Conservation (phyloP, 2,888 invertebrate species). For the Drosophila koepferae region DNA sequence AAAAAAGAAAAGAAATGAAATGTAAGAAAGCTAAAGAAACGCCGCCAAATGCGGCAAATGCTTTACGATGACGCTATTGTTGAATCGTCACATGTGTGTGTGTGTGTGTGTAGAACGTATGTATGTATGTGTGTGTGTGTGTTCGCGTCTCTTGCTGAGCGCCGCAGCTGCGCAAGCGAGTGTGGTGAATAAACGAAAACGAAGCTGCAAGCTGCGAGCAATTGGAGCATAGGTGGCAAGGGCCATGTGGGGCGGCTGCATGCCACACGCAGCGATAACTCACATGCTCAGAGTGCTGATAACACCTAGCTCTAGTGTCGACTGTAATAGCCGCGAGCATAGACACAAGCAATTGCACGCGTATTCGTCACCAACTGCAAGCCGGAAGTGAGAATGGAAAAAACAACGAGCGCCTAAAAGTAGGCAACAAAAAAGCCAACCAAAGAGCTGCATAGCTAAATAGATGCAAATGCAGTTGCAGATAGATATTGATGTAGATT, state of each 20-base stretch:
- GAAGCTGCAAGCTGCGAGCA: slow-evolving; percentile 14
- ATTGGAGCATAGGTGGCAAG: slow-evolving; percentile 48
- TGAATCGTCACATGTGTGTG: slow-evolving; percentile 49
- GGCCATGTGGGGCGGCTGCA: neutral
- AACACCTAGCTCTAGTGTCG: slow-evolving; percentile 47
- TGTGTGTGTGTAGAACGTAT: slow-evolving; percentile 14
- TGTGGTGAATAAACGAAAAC: slow-evolving; percentile 56
- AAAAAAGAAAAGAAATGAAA: neutral
- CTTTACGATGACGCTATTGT: slow-evolving; percentile 79
- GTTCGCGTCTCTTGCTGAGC: slow-evolving; percentile 27
- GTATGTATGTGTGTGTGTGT: slow-evolving; percentile 8
- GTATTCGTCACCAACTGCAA: slow-evolving; percentile 61
- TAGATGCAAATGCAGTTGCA: slow-evolving; percentile 9
- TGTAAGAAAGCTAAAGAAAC: slow-evolving; percentile 39
- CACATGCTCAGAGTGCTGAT: slow-evolving; percentile 46
- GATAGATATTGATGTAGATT: slow-evolving; percentile 1
- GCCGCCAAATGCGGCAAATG: slow-evolving; percentile 77
- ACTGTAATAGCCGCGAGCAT: slow-evolving; percentile 38
- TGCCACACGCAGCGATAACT: slow-evolving; percentile 30
- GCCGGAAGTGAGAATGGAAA: slow-evolving; percentile 41
- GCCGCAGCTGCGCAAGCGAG: slow-evolving; percentile 62
- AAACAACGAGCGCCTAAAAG: slow-evolving; percentile 43
- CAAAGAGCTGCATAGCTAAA: slow-evolving; percentile 29
- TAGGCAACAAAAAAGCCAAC: slow-evolving; percentile 51
- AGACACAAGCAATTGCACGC: slow-evolving; percentile 69